These are phyloP conservation scores for Eupithecia insigniata DNA, from an alignment of 2,888 invertebrate genomes.

Conservation along the genomic window DNA sequence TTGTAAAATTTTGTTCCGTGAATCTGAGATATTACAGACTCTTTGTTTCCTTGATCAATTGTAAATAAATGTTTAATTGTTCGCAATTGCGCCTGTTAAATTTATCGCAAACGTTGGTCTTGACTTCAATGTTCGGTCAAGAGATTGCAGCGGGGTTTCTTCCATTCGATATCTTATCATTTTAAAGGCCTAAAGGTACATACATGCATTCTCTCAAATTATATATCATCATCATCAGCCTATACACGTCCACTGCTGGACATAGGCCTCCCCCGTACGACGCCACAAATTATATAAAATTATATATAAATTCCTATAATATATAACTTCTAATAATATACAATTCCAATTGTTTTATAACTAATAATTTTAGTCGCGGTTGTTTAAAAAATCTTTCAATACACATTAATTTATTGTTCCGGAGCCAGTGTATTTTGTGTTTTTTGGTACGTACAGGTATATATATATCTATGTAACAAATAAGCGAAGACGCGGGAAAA, in stretches of 20 bases:
- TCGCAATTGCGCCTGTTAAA: conserved; percentile 1
- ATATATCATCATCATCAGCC: no score
- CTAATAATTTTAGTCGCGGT: no score
- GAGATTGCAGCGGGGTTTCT: conserved; percentile 48
- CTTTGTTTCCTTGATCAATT: background rate
- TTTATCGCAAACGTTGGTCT: conserved; percentile 32
- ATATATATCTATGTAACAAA: background rate
- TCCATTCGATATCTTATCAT: conserved; percentile 51
- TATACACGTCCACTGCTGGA: no score
- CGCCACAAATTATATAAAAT: no score
- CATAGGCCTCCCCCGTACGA: no score
- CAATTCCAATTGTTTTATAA: no score
- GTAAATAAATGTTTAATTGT: background rate
- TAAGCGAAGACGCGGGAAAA: background rate
- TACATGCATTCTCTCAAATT: background rate
- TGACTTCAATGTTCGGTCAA: conserved; percentile 37
- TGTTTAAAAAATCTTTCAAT: no score
- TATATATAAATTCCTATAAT: background rate
- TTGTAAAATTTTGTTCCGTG: background rate
- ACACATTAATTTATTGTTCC: no score
- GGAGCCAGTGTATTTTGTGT: background rate
- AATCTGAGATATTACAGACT: background rate
- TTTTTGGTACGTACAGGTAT: background rate
- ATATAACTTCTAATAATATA: background rate
- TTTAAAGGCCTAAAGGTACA: conserved; percentile 8